Percentiles rank a stretch among this genome's conserved stretches.
Evolutionary conservation across 1,140 invertebrate genomes (phyloP).

Genomic region (Lordiphosa clarofinis): DNA sequence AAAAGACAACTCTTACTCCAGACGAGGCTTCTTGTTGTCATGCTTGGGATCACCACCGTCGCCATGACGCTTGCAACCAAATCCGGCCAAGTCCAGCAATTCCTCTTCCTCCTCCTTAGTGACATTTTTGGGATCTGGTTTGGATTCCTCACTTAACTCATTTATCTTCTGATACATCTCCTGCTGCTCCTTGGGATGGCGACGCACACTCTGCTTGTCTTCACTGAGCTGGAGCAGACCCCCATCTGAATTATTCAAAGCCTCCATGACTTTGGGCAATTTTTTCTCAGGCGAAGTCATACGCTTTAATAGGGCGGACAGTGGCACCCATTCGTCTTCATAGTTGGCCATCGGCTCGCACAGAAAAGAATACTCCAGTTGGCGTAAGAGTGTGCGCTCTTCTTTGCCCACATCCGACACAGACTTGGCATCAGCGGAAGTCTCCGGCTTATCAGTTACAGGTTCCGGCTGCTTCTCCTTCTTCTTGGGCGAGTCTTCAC

Average conservation of each 20-base stretch:
- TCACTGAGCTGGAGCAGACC: no score
- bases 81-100: not conserved
- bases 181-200: constrained; percentile 82
- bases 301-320: constrained; percentile 95
- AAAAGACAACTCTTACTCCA: constrained; percentile 23
- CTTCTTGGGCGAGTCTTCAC: no score
- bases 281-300: constrained; percentile 88
- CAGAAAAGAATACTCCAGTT: constrained; percentile 88
- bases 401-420: constrained; percentile 73
- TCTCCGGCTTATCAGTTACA: no score
- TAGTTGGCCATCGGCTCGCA: constrained; percentile 88
- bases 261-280: constrained; percentile 85
- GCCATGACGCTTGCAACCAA: constrained; percentile 76
- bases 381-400: constrained; percentile 83
- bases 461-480: no score
- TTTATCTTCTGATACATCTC: constrained; percentile 85
- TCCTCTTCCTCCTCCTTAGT: no score
- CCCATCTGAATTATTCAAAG: constrained; percentile 57
- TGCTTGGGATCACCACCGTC: constrained; percentile 37
- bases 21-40: constrained; percentile 50
- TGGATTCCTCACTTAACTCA: no score
- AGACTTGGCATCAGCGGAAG: not conserved
- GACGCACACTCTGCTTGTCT: no score
- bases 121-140: no score
- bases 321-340: constrained; percentile 95